Evolutionary conservation across 2,888 invertebrate genomes (phyloP).

Genomic region (Acanthoscelides obtectus): DNA sequence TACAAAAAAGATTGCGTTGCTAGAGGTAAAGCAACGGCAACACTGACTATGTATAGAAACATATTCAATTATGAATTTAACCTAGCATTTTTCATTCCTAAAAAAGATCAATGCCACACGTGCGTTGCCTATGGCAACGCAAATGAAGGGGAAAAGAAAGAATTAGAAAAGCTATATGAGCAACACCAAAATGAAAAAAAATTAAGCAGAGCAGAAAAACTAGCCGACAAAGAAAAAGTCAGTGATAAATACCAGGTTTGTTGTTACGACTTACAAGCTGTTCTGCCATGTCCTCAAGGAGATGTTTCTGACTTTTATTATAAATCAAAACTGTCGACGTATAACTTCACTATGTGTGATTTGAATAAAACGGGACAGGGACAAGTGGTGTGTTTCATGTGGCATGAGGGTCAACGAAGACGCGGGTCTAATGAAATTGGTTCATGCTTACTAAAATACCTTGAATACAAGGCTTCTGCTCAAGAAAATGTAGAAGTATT

Average conservation of each 20-base stretch:
- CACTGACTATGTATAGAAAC: constrained; percentile 8
- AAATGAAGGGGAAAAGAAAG: constrained; percentile 5
- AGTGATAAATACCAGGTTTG: constrained; percentile 6
- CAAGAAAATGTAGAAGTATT: constrained; percentile 18
- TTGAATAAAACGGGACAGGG: constrained; percentile 9
- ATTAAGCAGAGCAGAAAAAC: constrained; percentile 6
- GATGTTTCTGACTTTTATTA: constrained; percentile 27
- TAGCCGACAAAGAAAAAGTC: constrained; percentile 7
- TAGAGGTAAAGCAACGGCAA: constrained; percentile 5
- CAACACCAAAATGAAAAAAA: constrained; percentile 10
- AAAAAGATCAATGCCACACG: constrained; percentile 14
- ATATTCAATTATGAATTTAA: too few species aligned
- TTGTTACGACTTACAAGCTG: constrained; percentile 26
- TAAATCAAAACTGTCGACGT: constrained; percentile 26
- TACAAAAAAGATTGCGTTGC: constrained; percentile 8
- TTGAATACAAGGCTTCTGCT: constrained; percentile 17
- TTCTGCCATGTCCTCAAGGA: constrained; percentile 26
- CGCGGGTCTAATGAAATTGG: constrained; percentile 37
- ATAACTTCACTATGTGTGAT: constrained; percentile 25
- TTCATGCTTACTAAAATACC: constrained; percentile 34
- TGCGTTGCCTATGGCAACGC: constrained; percentile 12
- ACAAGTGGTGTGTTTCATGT: constrained; percentile 31
- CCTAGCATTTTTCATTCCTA: constrained; percentile 15
- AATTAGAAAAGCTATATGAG: constrained; percentile 2
- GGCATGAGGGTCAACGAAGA: constrained; percentile 36